A percentile compares a stretch with the other conserved stretches of the same genome.
Evolutionary conservation across 37 sponge, comb jelly and placozoan genomes (phyloP).

Genomic region (Dysidea cf. avara): DNA sequence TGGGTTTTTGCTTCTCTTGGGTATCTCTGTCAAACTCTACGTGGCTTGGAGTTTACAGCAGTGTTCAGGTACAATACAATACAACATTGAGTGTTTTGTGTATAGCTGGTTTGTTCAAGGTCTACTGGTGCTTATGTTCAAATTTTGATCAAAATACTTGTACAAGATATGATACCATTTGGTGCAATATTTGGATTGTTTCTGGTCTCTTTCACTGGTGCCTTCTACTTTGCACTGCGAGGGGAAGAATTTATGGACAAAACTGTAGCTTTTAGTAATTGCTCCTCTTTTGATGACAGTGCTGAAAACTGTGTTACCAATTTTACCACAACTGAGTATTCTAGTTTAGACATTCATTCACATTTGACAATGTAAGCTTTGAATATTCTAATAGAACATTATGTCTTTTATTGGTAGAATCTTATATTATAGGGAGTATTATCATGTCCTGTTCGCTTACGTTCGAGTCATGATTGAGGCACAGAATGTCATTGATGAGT

Average conservation of each 20-base stretch:
- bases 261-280: background rate
- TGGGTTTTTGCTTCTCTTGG: conserved; percentile 22
- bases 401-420: background rate
- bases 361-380: too few relatives aligned
- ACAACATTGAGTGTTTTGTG: too few relatives aligned
- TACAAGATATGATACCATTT: conserved; percentile 52
- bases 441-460: conserved; percentile 39
- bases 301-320: too few relatives aligned
- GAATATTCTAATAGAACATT: too few relatives aligned
- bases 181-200: conserved; percentile 47
- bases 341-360: too few relatives aligned
- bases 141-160: conserved; percentile 36
- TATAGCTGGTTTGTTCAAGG: conserved; percentile 1
- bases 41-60: conserved; percentile 7
- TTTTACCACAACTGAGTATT: too few relatives aligned
- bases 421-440: conserved; percentile 23
- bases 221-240: conserved; percentile 58
- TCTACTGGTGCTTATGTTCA: conserved; percentile 58
- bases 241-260: conserved; percentile 34
- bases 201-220: conserved; percentile 59
- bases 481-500: conserved; percentile 11
- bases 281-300: too few relatives aligned
- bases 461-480: conserved; percentile 51
- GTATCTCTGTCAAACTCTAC: conserved; percentile 9
- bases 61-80: conserved; percentile 11